Evolutionary conservation across 2,113 vertebrate genomes (phyloP).

Genomic region (Trogon surrucura): DNA sequence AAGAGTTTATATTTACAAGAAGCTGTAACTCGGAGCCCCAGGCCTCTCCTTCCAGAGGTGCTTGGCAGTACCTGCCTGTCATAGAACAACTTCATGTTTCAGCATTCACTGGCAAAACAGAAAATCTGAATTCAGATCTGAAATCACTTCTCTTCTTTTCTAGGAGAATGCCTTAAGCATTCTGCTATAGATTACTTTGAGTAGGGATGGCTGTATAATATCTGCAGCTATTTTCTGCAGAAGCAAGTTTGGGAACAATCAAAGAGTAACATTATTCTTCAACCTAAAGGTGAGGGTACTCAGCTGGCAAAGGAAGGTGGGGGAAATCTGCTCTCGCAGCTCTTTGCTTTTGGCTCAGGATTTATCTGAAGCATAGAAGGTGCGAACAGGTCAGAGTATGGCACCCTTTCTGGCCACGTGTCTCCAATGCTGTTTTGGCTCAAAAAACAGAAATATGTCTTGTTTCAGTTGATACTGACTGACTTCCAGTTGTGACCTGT

Average conservation of each 20-base stretch:
- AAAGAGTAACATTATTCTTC: neutral
- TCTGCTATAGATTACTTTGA: neutral
- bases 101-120: neutral
- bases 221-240: neutral
- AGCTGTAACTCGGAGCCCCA: too few relatives aligned
- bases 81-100: neutral
- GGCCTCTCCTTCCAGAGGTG: neutral
- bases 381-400: neutral
- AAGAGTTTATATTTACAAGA: too few relatives aligned
- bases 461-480: neutral
- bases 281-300: neutral
- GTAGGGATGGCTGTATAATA: neutral
- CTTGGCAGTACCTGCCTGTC: neutral
- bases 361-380: neutral
- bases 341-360: neutral
- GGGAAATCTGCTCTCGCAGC: neutral
- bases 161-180: neutral
- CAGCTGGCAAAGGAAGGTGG: neutral
- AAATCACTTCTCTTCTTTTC: neutral
- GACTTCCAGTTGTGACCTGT: neutral
- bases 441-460: neutral
- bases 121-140: neutral
- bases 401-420: neutral
- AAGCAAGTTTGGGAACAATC: neutral
- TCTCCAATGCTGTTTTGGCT: neutral